Conservation (phyloP, 2,113 vertebrate species). For the Actenoides lindsayi region DNA sequence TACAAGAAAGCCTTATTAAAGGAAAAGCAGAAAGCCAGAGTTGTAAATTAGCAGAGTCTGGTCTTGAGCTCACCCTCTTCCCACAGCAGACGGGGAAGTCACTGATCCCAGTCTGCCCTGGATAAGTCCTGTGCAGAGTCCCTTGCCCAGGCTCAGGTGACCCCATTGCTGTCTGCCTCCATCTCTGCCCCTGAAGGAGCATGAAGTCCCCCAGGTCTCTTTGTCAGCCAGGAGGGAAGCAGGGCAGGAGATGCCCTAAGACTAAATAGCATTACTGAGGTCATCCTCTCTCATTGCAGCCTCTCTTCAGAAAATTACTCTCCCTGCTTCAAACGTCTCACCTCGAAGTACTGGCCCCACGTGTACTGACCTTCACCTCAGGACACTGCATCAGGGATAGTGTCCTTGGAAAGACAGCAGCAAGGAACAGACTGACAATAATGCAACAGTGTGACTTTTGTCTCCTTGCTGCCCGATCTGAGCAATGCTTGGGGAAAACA, state of each 20-base stretch:
- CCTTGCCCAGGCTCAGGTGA: neutral
- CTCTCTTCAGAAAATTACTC: neutral
- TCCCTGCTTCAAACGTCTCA: rapidly evolving
- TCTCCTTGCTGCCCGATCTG: neutral
- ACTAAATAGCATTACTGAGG: neutral
- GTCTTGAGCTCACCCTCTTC: neutral
- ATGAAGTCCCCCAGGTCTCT: neutral
- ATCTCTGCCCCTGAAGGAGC: neutral
- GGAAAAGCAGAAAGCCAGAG: neutral
- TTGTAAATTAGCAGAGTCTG: neutral
- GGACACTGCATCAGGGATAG: neutral
- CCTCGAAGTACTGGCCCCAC: neutral
- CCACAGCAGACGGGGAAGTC: neutral
- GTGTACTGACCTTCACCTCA: neutral
- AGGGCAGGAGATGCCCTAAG: neutral
- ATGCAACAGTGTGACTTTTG: neutral
- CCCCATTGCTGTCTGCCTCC: neutral
- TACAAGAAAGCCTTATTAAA: neutral
- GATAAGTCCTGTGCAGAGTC: rapidly evolving
- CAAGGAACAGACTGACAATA: neutral
- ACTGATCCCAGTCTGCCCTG: neutral
- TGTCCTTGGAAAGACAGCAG: neutral
- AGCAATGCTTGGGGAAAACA: neutral
- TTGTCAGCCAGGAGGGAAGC: neutral
- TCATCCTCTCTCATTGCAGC: neutral